phyloP scores from a whole-genome alignment of 2,113 vertebrate species.

The Etheostoma cragini region DNA sequence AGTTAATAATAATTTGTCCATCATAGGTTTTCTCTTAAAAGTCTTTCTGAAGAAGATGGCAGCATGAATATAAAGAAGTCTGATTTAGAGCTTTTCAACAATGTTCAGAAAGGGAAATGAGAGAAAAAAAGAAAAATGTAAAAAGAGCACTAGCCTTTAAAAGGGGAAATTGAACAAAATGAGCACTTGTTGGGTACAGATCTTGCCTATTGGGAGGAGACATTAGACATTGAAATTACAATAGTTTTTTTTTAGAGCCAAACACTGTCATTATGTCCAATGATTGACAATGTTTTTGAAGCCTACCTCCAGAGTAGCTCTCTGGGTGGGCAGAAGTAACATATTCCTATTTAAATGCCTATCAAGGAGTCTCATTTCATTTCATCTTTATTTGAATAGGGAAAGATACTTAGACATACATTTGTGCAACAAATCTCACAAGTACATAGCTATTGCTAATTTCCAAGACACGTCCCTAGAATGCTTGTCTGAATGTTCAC shows the following conservation, averaged over 20 bases:
- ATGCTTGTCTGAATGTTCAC: slow-evolving; percentile 5
- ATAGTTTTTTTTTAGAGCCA: slow-evolving; percentile 33
- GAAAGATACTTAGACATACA: no score
- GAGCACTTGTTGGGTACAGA: slow-evolving; percentile 3
- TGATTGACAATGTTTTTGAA: slow-evolving; percentile 54
- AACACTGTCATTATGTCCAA: slow-evolving; percentile 45
- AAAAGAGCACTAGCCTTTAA: slow-evolving; percentile 10
- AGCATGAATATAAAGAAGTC: background rate
- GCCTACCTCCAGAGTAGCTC: slow-evolving; percentile 3
- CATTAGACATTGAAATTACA: slow-evolving; percentile 30
- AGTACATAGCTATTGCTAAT: no score
- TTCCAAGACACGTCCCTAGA: no score
- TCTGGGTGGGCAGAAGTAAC: slow-evolving; percentile 37
- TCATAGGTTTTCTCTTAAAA: background rate
- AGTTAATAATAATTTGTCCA: slow-evolving; percentile 1
- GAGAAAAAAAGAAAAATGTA: slow-evolving; percentile 8
- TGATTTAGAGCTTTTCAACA: slow-evolving; percentile 25
- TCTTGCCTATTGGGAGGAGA: background rate
- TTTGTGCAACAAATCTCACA: no score
- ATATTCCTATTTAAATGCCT: slow-evolving; percentile 31
- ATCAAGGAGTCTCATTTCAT: background rate
- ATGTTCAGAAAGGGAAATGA: slow-evolving; percentile 12
- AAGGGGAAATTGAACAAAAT: background rate
- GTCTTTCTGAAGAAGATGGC: background rate
- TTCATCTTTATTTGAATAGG: no score